Base-by-base conservation (phyloP, 2,888 invertebrate species). In the Dinocampus coccinellae region DNA sequence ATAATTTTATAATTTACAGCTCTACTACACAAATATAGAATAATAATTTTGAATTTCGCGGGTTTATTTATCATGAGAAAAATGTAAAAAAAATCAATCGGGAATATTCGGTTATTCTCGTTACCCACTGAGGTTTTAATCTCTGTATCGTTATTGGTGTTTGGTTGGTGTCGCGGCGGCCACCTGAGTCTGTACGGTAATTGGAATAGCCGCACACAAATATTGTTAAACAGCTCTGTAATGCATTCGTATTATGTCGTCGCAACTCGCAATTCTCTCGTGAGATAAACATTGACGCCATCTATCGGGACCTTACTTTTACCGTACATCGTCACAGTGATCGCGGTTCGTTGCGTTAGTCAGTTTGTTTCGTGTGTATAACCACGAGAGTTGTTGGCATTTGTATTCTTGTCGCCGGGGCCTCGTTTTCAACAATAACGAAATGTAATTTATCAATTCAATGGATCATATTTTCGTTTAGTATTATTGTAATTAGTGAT, bases 341-440 rank as follows among this genome's bases (percentile, higher is more conserved):
- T 75, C 73, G 24, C 75, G 78, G 75, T 76, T 79, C 81, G 81
- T 85, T 80, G 82, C 80, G 78, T 62, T 70, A 84, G 81, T 84
- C 85, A 84, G 85, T 85, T 81, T 73, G 82, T 84, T 85, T 84
- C 81, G 82, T 81, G 82, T 29, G 29, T 82, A 80, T 82, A 81
- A 66, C 79, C 82, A 82, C 81, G 84, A 80, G 80, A 67, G 66
- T 81, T 81, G 78, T 81, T 82, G 77, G 80, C 77, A 79, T 78
- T 74, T 71, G 76, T 70, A 69, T 74, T 75, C 65, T 66, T 74
- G 72, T 75, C 73, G 69, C 71, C 75, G 73, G 79, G 64, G 36
- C 57, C 16, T 42, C 65, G 34, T 68, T 71, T 52, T 16, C 62
- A 39, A 26, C 57, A 53, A 64, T 52, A 29, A 63, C 22, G 33